Base-by-base conservation (phyloP, 2,888 invertebrate species). In the Leptinotarsa peninsularis region DNA sequence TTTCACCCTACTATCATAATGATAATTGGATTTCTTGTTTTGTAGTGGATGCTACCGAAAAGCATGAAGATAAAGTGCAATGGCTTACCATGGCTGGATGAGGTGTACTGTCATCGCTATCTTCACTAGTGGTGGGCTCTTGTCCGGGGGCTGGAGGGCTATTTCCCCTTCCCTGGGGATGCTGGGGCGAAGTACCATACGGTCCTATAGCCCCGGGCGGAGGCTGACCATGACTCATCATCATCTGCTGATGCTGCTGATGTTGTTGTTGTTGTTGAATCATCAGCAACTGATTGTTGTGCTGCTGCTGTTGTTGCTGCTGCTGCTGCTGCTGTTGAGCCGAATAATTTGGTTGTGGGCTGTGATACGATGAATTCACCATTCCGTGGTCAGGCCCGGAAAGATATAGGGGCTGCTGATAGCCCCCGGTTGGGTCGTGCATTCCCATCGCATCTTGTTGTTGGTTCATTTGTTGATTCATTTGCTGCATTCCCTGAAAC, bases 91-190 rank as follows among this genome's bases (percentile, higher is more conserved):
- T 90, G 21, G 90, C 91, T 49, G 91, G 90, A 87, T 94, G 94
- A 72, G 94, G 94, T 52, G 92, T 91, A 88, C 94, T 94, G 86
- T 96, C 96, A 89, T 96, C 96, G 82, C 95, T 95, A 86, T 96
- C 96, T 87, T 96, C 96, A 88, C 95, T 95, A 52, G 95, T 96
- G 69, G 94, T 94, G 7, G 93, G 93, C 83, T 91, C 91, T 72
- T 90, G 90, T 33, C 89, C 89, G 14, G 88, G 89, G 74, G 89
- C 88, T 15, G 90, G 90, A 50, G 91, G 90, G 83, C 90, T 90
- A 50, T 93, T 93, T 15, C 93, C 93, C 75, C 92, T 90, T 77
- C 93, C 89, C 86, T 91, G 91, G 4, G 88, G 87, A 81, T 88
- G 88, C 84, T 90, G 87, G 74, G 93, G 91, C 83, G 92, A 93